A percentile compares a stretch with the other conserved stretches of the same genome.
phyloP scores from a whole-genome alignment of 2,888 invertebrate species.

The Seira ritae region DNA sequence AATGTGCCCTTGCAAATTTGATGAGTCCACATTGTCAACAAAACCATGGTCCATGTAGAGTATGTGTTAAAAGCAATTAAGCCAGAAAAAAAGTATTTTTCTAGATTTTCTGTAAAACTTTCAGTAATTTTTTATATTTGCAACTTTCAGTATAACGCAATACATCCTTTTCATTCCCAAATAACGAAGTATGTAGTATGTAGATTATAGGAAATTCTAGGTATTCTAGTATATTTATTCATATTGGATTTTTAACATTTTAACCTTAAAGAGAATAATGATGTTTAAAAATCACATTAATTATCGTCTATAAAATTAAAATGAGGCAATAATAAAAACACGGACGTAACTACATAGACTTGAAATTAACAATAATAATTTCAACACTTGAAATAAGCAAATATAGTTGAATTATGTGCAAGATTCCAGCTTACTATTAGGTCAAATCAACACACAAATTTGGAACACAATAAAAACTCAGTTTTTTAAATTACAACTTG shows the following conservation, averaged over 20 bases:
- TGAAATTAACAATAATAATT: no score
- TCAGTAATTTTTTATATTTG: slow-evolving; percentile 9
- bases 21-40: no score
- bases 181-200: no score
- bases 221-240: no score
- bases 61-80: no score
- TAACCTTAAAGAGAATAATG: slow-evolving; percentile 12
- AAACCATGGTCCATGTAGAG: no score
- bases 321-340: slow-evolving; percentile 15
- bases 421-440: neutral
- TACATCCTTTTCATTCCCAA: slow-evolving; percentile 17
- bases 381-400: neutral
- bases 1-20: no score
- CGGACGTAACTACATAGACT: no score
- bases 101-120: neutral
- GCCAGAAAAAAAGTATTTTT: no score
- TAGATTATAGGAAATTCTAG: no score
- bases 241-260: no score
- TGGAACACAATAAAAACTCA: slow-evolving; percentile 27
- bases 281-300: slow-evolving; percentile 17
- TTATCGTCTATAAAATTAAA: slow-evolving; percentile 17
- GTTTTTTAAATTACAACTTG: neutral
- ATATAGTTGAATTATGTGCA: neutral
- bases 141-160: slow-evolving; percentile 2
- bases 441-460: slow-evolving; percentile 16